Evolutionary conservation across 2,888 invertebrate genomes (phyloP).

Genomic region (Drosophila algonquin): DNA sequence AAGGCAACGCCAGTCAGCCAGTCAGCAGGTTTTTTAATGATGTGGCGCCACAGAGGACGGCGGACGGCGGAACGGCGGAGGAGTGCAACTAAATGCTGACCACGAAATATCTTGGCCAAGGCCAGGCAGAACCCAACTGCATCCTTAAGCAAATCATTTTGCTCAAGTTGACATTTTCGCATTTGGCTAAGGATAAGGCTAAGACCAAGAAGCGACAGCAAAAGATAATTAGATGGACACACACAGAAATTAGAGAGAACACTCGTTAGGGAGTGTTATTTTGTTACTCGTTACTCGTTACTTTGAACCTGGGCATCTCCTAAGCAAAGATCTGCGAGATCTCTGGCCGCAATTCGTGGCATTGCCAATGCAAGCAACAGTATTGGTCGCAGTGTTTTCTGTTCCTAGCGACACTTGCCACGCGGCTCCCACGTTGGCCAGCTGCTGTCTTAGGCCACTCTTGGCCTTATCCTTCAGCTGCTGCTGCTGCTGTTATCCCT

Average conservation of each 20-base stretch:
- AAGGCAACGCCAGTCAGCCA: constrained; percentile 32
- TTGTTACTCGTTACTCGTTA: too few relatives aligned
- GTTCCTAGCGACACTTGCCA: constrained; percentile 53
- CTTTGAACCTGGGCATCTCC: too few relatives aligned
- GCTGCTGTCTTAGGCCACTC: constrained; percentile 24
- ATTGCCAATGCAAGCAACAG: constrained; percentile 7
- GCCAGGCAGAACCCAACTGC: constrained; percentile 39
- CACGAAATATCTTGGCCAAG: constrained; percentile 35
- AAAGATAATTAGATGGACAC: constrained; percentile 35
- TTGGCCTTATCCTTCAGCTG: constrained; percentile 23
- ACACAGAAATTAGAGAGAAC: not conserved
- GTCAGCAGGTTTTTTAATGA: constrained; percentile 40
- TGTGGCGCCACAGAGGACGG: not conserved
- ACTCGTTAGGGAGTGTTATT: too few relatives aligned
- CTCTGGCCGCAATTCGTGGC: constrained; percentile 8
- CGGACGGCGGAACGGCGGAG: constrained; percentile 3
- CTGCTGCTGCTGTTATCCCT: constrained; percentile 33
- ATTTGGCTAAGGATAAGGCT: not conserved
- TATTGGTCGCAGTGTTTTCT: not conserved
- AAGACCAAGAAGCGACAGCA: constrained; percentile 2
- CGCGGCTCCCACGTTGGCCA: constrained; percentile 30
- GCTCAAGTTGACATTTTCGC: constrained; percentile 56
- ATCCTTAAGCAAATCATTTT: constrained; percentile 63
- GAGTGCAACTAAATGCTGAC: constrained; percentile 58
- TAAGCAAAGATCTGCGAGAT: too few relatives aligned